Base-by-base conservation (phyloP, 2,797 vertebrate species). In the Pyrocephalus nanus region DNA sequence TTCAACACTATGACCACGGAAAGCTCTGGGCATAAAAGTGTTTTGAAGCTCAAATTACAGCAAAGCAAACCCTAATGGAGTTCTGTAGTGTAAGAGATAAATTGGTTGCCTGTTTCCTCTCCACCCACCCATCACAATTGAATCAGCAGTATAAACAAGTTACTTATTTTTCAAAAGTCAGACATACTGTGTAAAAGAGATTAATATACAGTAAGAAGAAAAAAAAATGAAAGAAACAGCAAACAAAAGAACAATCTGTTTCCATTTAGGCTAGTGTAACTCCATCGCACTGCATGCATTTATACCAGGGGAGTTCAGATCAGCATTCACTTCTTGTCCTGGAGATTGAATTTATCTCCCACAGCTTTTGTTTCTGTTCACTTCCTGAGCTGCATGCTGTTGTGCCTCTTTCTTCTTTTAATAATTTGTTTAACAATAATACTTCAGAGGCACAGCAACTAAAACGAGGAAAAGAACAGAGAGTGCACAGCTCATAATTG, bases 301-400 rank as follows among this genome's bases (percentile, higher is more conserved):
- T 92, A 48, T 74, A 71, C 38, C 48, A 14, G 17, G 22, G 55
- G 73, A 43, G 22, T 73, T 84, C 53, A 91, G 76, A 77, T 85
- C 70, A 90, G 71, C 53, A 73, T 94, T 84, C 57, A 11, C n/a
- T 77, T 66, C 34, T 75, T 93, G 54, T 88, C 75, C 58, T 75
- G 75, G 66, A 92, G 78, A 86, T 29, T 83, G 69, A 77, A 72
- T 96, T 95, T 91, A 40, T 95, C 66, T 90, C 87, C 69, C 70
- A 83, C 85, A 83, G 87, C 47, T 95, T 95, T 86, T 92, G 55
- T 89, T 96, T 91, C 62, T 92, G 16, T 82, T 92, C 62, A 34
- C 53, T 82, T 90, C n/a, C 54, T 70, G 64, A 77, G 58, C 54
- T 85, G 43, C 51, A 67, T 81, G 34, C 64, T 91, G 45, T 67